Base-by-base conservation (phyloP, 2,888 invertebrate genomes). In the Eueremaeus valkanovi region DNA sequence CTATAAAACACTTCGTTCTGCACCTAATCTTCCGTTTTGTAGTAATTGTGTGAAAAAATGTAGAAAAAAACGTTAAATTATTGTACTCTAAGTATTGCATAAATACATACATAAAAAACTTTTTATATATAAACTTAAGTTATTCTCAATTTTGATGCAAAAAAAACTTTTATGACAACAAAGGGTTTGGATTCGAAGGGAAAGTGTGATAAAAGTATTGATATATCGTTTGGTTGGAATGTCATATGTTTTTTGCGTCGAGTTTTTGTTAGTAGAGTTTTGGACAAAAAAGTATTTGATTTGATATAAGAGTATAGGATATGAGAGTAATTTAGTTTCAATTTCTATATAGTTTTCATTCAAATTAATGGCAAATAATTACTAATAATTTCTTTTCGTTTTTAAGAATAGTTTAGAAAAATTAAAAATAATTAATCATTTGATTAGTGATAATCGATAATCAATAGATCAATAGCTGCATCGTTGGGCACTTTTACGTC, bases 401-500 rank as follows among this genome's bases (percentile, higher is more conserved):
- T 55, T 55, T 55, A 24, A 55, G 27, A 55, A 55, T 11, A n/a
- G n/a, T n/a, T n/a, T n/a, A n/a, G n/a, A n/a, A n/a, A n/a, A n/a
- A n/a, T n/a, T n/a, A 45, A 16, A 36, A 36, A 45, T 6, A 3
- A 45, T 45, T 45, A 45, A 45, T 45, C 18, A 18, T 13, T 36
- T 16, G 45, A 45, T 45, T 45, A 45, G 36, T 36, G 18, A 18
- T 55, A 55, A 55, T 31, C 33, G n/a, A 63, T 63, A 16, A 63
- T 5, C 27, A 24, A 63, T 27, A 33, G 33, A 33, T 33, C 63
- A 63, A 63, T 63, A 63, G 68, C 68, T 68, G 68, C 68, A 68
- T 40, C 68, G n/a, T n/a, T 68, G 68, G 68, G 68, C 68, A 68
- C 68, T 68, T 66, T 55, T 29, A 3, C 29, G 2, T 33, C 63